A percentile compares a stretch with the other conserved stretches of the same genome.
Conservation (phyloP, 2,888 invertebrate genomes). For the Apamea monoglypha region DNA sequence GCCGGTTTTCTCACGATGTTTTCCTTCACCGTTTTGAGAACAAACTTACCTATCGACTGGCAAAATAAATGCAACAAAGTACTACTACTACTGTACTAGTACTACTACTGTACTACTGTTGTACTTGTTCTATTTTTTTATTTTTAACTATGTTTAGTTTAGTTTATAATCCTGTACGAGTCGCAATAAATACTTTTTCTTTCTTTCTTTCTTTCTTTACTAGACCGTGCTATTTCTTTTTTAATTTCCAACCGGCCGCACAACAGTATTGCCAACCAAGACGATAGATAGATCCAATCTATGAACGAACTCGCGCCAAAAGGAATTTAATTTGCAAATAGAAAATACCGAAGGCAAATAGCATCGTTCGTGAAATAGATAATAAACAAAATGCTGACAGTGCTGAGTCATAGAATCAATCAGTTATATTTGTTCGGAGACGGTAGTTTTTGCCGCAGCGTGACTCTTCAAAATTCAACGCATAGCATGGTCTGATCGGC, state of each 20-base stretch:
- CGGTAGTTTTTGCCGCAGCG: constrained; percentile 61
- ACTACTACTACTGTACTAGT: too few relatives aligned
- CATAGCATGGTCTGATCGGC: constrained; percentile 1
- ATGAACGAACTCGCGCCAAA: constrained; percentile 14
- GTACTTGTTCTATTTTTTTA: too few relatives aligned
- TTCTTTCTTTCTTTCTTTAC: too few relatives aligned
- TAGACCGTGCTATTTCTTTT: constrained; percentile 4
- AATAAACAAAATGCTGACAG: constrained; percentile 37
- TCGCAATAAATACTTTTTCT: too few relatives aligned
- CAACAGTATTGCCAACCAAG: constrained; percentile 4
- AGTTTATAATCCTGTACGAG: too few relatives aligned
- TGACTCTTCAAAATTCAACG: constrained; percentile 44
- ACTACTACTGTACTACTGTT: too few relatives aligned
- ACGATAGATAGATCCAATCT: constrained; percentile 21
- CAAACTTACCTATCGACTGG: not conserved
- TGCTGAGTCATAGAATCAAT: constrained; percentile 60
- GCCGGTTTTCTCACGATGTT: not conserved
- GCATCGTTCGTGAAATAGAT: constrained; percentile 16
- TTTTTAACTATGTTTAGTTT: too few relatives aligned
- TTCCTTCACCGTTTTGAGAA: not conserved
- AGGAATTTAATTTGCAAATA: constrained; percentile 61
- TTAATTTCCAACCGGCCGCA: constrained; percentile 1
- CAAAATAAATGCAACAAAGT: too few relatives aligned
- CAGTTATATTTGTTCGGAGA: constrained; percentile 43
- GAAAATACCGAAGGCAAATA: constrained; percentile 43